These are phyloP conservation scores for Dissostichus mawsoni DNA, from an alignment of 2,113 vertebrate species.

Conservation along the genomic window DNA sequence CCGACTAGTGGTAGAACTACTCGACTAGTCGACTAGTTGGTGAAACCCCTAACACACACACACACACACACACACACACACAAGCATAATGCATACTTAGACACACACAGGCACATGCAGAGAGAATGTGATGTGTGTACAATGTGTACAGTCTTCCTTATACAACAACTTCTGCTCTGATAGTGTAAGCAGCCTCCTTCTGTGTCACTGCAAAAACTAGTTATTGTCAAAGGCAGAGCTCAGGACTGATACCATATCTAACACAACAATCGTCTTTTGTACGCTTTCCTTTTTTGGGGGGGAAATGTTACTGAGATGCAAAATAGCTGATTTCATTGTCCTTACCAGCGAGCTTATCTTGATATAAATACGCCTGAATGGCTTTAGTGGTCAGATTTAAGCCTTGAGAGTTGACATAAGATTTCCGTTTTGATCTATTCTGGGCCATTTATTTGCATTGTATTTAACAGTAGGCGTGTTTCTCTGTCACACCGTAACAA, in stretches of 20 bases:
- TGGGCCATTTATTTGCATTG: conserved; percentile 3
- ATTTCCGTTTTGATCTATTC: conserved; percentile 27
- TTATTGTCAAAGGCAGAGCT: conserved; percentile 25
- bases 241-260: conserved; percentile 13
- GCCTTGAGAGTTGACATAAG: conserved; percentile 5
- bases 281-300: background rate
- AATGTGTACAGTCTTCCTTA: conserved; percentile 7
- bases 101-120: background rate
- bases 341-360: conserved; percentile 1
- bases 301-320: conserved; percentile 15
- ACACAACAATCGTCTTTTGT: background rate
- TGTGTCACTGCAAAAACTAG: conserved; percentile 3
- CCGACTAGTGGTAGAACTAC: no score
- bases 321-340: conserved; percentile 4
- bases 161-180: conserved; percentile 39
- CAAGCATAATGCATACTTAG: background rate
- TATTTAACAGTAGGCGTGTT: conserved; percentile 31
- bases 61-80: no score
- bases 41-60: no score
- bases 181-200: conserved; percentile 30
- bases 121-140: no score
- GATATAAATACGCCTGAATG: conserved; percentile 9
- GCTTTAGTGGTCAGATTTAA: conserved; percentile 20
- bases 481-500: conserved; percentile 38
- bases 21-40: no score